Evolutionary conservation across 2,888 invertebrate genomes (phyloP).

Genomic region (Taenaris catops): DNA sequence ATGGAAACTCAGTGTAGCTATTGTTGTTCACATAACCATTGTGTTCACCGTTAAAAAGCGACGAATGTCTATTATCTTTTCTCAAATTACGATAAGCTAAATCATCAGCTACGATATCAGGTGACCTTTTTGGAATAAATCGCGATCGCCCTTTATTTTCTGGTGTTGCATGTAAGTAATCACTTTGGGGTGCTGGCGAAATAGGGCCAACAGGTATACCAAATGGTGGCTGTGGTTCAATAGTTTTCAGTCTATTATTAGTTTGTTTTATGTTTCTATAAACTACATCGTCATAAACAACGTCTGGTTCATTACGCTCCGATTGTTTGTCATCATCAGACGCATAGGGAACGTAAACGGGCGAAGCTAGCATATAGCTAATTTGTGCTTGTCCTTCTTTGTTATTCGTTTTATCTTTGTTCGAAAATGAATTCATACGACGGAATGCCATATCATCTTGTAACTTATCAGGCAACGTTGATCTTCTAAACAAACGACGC

Average conservation of each 20-base stretch:
- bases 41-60: conserved; percentile 67
- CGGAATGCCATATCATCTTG: conserved; percentile 91
- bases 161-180: conserved; percentile 90
- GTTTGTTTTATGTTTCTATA: conserved; percentile 89
- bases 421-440: conserved; percentile 80
- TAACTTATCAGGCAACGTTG: conserved; percentile 82
- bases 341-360: conserved; percentile 79
- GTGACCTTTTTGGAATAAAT: conserved; percentile 84
- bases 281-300: conserved; percentile 91
- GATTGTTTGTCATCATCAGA: conserved; percentile 73
- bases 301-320: conserved; percentile 87
- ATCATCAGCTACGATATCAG: conserved; percentile 93
- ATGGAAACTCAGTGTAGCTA: conserved; percentile 50
- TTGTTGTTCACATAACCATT: conserved; percentile 70
- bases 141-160: conserved; percentile 79
- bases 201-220: conserved; percentile 94
- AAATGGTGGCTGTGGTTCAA: conserved; percentile 93
- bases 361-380: conserved; percentile 86
- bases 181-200: conserved; percentile 87
- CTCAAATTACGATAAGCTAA: conserved; percentile 91
- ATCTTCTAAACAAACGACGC: conserved; percentile 55
- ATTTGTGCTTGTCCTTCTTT: conserved; percentile 68
- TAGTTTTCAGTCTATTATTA: conserved; percentile 84
- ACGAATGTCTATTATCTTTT: conserved; percentile 85
- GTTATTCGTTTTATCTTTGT: conserved; percentile 64